Evolutionary conservation across 2,888 invertebrate species (phyloP).

Genomic region (Tinea trinotella): DNA sequence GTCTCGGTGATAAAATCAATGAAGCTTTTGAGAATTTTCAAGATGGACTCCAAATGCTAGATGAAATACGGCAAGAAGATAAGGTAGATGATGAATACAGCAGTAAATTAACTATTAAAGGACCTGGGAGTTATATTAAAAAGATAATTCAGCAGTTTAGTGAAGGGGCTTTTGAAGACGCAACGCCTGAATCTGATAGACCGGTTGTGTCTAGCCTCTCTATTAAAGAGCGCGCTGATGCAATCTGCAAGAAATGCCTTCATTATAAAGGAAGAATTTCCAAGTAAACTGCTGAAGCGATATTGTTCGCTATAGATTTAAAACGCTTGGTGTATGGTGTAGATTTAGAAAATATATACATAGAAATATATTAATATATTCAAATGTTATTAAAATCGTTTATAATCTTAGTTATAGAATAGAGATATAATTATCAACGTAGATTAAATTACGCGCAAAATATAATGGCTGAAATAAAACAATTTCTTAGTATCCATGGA

Average conservation of each 20-base stretch:
- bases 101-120: conserved; percentile 53
- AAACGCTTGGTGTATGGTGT: too few species aligned
- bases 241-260: conserved; percentile 65
- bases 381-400: too few species aligned
- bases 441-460: too few species aligned
- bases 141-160: conserved; percentile 66
- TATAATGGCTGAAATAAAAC: too few species aligned
- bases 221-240: conserved; percentile 59
- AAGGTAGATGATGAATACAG: conserved; percentile 36
- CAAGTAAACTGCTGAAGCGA: background rate
- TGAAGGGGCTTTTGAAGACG: conserved; percentile 55
- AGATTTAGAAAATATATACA: background rate
- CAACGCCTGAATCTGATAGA: conserved; percentile 52
- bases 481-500: too few species aligned
- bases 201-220: conserved; percentile 40
- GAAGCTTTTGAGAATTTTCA: conserved; percentile 55
- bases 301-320: too few species aligned
- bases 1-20: conserved; percentile 48
- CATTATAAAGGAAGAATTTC: conserved; percentile 56
- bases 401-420: too few species aligned
- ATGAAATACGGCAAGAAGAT: conserved; percentile 34
- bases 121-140: conserved; percentile 62
- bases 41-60: conserved; percentile 49
- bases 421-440: too few species aligned
- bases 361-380: background rate